Percentiles rank a stretch among this genome's conserved stretches.
These are phyloP conservation scores for Caenorhabditis sp. DNA, from an alignment of 2,888 invertebrate species.

Conservation along the genomic window DNA sequence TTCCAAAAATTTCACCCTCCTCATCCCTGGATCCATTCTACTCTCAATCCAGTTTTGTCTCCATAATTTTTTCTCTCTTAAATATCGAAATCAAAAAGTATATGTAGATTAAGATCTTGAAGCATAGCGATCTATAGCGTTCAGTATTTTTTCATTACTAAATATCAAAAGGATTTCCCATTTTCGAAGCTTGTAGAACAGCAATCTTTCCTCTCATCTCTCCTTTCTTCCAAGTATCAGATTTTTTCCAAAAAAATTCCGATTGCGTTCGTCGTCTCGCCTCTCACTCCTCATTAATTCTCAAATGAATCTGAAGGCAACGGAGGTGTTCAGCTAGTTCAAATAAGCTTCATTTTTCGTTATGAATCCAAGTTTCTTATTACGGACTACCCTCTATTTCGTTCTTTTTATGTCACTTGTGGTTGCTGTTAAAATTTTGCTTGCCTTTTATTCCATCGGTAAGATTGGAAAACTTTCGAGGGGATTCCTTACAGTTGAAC, in stretches of 20 bases:
- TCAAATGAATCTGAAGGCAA: slow-evolving; percentile 5
- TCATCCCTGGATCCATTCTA: no score
- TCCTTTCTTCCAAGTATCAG: slow-evolving; percentile 22
- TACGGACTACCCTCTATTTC: slow-evolving; percentile 29
- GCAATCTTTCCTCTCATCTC: slow-evolving; percentile 13
- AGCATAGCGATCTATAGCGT: slow-evolving; percentile 10
- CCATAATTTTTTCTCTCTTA: background rate
- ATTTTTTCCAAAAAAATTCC: slow-evolving; percentile 21
- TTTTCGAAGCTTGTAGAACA: background rate
- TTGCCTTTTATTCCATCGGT: slow-evolving; percentile 22
- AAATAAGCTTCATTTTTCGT: slow-evolving; percentile 18
- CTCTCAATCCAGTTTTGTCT: background rate
- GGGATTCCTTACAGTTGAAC: no score
- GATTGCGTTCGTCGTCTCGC: background rate
- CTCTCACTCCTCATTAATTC: slow-evolving; percentile 15
- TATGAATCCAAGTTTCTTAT: slow-evolving; percentile 48
- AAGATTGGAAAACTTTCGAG: no score
- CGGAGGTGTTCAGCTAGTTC: slow-evolving; percentile 8
- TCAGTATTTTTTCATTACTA: background rate
- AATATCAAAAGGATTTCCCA: background rate
- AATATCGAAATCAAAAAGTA: slow-evolving; percentile 12
- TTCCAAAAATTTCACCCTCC: background rate
- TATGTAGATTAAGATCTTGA: background rate
- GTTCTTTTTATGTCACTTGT: slow-evolving; percentile 26
- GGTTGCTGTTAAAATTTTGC: slow-evolving; percentile 12